These are phyloP conservation scores for Drosophila ironensis DNA, from an alignment of 1,140 invertebrate species.

Conservation along the genomic window DNA sequence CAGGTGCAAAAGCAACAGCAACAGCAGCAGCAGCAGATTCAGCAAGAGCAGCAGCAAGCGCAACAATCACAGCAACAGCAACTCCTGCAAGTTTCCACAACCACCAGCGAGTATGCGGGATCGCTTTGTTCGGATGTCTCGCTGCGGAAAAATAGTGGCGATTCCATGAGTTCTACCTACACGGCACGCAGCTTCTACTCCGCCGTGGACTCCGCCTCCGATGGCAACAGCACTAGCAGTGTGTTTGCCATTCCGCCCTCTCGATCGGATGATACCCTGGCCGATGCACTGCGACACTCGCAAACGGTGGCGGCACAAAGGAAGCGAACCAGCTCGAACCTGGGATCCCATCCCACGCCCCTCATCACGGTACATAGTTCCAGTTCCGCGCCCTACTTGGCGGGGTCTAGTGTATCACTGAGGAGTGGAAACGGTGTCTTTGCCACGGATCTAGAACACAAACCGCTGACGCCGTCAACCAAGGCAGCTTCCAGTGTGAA, in stretches of 20 bases:
- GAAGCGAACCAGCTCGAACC: slow-evolving; percentile 83
- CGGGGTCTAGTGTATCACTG: slow-evolving; percentile 72
- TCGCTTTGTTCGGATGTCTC: slow-evolving; percentile 82
- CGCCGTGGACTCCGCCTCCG: slow-evolving; percentile 52
- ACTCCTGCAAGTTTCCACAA: slow-evolving; percentile 83
- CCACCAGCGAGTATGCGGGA: slow-evolving; percentile 72
- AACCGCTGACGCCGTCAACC: slow-evolving; percentile 48
- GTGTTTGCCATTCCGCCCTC: slow-evolving; percentile 86
- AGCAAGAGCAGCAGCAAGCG: slow-evolving; percentile 73
- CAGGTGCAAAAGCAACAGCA: slow-evolving; percentile 16
- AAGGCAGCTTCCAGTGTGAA: slow-evolving; percentile 73
- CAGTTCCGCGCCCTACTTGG: slow-evolving; percentile 72
- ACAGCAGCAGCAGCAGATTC: slow-evolving; percentile 26
- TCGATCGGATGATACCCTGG: slow-evolving; percentile 89
- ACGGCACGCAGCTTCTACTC: slow-evolving; percentile 75
- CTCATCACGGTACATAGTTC: slow-evolving; percentile 66
- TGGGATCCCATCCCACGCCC: slow-evolving; percentile 49
- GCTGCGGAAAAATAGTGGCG: slow-evolving; percentile 85
- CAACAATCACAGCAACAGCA: slow-evolving; percentile 74
- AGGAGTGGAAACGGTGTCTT: slow-evolving; percentile 57
- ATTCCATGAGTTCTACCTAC: slow-evolving; percentile 82
- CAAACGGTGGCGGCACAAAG: slow-evolving; percentile 59
- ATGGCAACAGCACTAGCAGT: slow-evolving; percentile 60
- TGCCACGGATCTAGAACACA: slow-evolving; percentile 83
- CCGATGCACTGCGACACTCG: slow-evolving; percentile 82